phyloP scores from a whole-genome alignment of 2,888 invertebrate genomes.

The Archips xylosteana region DNA sequence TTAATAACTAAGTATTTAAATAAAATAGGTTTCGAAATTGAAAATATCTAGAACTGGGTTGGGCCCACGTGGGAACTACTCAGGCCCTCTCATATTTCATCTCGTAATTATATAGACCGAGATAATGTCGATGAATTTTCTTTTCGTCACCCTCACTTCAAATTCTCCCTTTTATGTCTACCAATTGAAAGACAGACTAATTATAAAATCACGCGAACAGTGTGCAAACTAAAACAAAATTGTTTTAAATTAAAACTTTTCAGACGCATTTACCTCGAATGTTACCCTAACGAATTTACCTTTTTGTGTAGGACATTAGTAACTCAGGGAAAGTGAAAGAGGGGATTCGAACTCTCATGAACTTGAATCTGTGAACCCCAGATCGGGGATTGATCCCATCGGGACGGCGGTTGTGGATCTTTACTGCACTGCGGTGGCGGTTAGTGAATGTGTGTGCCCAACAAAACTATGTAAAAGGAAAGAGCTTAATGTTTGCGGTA shows the following conservation, averaged over 20 bases:
- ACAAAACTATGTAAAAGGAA: neutral
- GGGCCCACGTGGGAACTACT: too few species aligned
- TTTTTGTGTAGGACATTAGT: neutral
- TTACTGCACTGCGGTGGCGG: slow-evolving; percentile 4
- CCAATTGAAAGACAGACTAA: neutral
- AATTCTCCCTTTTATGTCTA: too few species aligned
- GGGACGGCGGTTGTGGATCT: neutral
- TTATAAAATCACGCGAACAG: neutral
- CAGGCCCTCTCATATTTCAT: too few species aligned
- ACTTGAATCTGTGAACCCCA: slow-evolving; percentile 8
- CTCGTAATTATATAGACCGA: too few species aligned
- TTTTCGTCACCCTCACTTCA: too few species aligned
- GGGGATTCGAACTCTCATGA: neutral
- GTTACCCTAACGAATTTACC: neutral
- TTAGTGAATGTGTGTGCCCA: neutral
- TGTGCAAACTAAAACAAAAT: neutral
- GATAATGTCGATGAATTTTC: too few species aligned
- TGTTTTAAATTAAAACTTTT: neutral
- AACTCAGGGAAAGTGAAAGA: neutral
- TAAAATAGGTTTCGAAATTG: too few species aligned
- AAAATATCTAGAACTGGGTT: too few species aligned
- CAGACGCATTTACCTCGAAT: neutral
- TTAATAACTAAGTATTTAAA: too few species aligned
- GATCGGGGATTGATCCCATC: slow-evolving; percentile 1
- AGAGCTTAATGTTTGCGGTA: neutral